Evolutionary conservation across 2,797 vertebrate species (phyloP), one percentile per base, ranked within the genome.

Genomic region (Chloroceryle amazona): DNA sequence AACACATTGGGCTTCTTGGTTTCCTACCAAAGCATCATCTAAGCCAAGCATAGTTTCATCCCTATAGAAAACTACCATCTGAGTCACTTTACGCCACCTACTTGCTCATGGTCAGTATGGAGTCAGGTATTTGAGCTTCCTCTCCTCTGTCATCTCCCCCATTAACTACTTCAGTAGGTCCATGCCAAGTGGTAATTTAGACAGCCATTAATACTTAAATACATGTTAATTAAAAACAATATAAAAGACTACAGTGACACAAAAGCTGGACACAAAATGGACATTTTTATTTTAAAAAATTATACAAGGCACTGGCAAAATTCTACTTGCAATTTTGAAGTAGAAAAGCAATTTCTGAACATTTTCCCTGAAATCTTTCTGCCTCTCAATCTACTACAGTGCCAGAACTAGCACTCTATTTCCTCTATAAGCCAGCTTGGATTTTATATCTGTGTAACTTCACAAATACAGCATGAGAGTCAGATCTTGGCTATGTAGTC

Each of bases 211-310:
- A 5, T 60, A 60, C 74, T 95, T 87, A 44, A 76, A 79, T 62
- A 47, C 3, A 26, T 55, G 96, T 92, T 91, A 91, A 93, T 86
- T 62, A 84, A 83, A 88, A 95, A 31, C 60, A 37, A 71, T 75
- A 66, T 31, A 66, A 89, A 93, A 90, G 21, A 65, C 65, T 74
- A 81, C 79, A 86, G n/a, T 42, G 1, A 93, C 4, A 84, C 83
- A 37, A 37, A 37, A 42, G 28, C 74, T 51, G 26, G 29, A 63
- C 1, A 18, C n/a, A 37, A 37, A 37, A 42, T 51, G 26, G 29
- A 63, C 1, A 18, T 33, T 1, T 47, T 54, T 52, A 41, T 13
- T 18, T 31, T 25, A 14, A 63, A 91, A 94, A 81, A 63, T 4
- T 10, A 72, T 31, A 74, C 44, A 63, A 79, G 42, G 47, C 76